Conservation (phyloP, 1,140 invertebrate species). For the Meloidogyne chitwoodi region DNA sequence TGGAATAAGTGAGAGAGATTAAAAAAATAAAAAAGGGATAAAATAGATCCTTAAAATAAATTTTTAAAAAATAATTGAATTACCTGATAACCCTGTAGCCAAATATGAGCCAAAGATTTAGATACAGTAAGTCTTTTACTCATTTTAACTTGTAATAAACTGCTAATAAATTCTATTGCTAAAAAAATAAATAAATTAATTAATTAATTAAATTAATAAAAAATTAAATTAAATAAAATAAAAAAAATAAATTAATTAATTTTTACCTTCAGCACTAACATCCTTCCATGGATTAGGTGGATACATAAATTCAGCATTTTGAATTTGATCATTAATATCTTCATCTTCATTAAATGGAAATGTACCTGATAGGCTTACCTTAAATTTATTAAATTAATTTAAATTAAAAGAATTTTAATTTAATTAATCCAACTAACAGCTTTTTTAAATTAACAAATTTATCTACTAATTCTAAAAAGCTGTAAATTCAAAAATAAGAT, state of each 20-base stretch:
- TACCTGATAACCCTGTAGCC: slow-evolving; percentile 70
- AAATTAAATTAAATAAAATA: background rate
- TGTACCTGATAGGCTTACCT: slow-evolving; percentile 79
- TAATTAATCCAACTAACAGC: too few species aligned
- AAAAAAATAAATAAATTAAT: too few species aligned
- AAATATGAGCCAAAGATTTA: slow-evolving; percentile 86
- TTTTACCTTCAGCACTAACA: slow-evolving; percentile 84
- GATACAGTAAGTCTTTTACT: slow-evolving; percentile 92
- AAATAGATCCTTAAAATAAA: too few species aligned
- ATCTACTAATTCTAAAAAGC: too few species aligned
- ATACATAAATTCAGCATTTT: slow-evolving; percentile 99
- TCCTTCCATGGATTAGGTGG: slow-evolving; percentile 95
- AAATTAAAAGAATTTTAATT: too few species aligned
- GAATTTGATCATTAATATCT: slow-evolving; percentile 98
- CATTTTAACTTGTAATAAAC: slow-evolving; percentile 95
- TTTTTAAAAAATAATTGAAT: too few species aligned
- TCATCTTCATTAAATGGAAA: slow-evolving; percentile 99
- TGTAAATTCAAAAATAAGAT: too few species aligned
- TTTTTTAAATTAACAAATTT: too few species aligned
- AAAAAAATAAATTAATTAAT: background rate
- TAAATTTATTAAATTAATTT: too few species aligned
- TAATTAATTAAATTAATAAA: too few species aligned
- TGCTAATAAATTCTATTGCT: slow-evolving; percentile 96
- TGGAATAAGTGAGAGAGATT: slow-evolving; percentile 28
- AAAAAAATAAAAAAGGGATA: slow-evolving; percentile 2